Base-by-base conservation (phyloP, 2,888 invertebrate genomes). In the Cetonia aurata region DNA sequence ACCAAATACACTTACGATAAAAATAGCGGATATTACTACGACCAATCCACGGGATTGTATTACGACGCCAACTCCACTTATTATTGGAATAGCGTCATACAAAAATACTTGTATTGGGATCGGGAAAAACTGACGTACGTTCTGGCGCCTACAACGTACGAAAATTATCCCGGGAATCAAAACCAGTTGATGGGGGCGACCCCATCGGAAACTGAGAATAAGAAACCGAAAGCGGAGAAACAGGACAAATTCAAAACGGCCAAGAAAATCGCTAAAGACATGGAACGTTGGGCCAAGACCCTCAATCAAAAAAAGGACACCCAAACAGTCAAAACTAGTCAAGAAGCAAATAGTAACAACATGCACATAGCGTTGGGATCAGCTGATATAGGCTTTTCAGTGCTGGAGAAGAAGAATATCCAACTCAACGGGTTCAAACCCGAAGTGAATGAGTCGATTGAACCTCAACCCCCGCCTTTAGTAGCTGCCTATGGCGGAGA, bases 181-280 rank as follows among this genome's bases (percentile, higher is more conserved):
- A 37, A 31, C 2, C 84, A 50, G 82, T 82, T 10, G 72, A 81
- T 67, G 31, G 67, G 44, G 12, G 37, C 68, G 12, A 42, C 72
- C 1, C 15, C 19, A 66, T 70, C 1, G 75, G 79, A 71, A 77
- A 77, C 66, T 73, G 77, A 67, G 77, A 79, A 31, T 72, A 91
- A 91, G 83, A 94, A 93, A 82, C 88, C 87, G 73, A 90, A 90
- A 78, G 91, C 89, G 77, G 91, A 89, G 55, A 95, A 95, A 78
- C 94, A 94, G 72, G 97, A 97, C 78, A 97, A 98, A 86, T 97
- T 96, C 0, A 98, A 98, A 86, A 96, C 96, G 10, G 98, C 98
- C 4, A 98, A 98, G 83, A 96, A 97, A 84, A 98, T 98, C 77
- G 98, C 98, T 0, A 98, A 98, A 86, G 94, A 95, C 78, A 95